Evolutionary conservation across 2,797 vertebrate species (phyloP), one percentile per base, ranked within the genome.

Genomic region (Rhadinocentrus ornatus): DNA sequence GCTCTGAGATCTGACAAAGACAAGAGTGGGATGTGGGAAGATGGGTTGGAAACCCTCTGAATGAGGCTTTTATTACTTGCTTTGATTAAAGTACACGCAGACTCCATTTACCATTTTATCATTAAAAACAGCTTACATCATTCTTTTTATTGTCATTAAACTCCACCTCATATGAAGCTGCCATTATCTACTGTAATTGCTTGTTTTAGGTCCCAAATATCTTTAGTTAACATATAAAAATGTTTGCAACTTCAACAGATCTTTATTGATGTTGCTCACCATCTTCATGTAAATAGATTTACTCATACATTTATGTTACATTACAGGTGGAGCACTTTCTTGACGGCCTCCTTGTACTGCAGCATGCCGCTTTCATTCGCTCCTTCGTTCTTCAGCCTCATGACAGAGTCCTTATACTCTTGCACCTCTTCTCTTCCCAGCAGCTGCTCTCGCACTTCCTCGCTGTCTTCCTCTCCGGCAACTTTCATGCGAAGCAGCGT

Each of bases 331-430:
- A 98, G 44, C 0, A 98, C 80, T 75, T 94, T 97, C 91, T 95
- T 96, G 56, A 99, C 97, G 0, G 96, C 95, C 67, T 99, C 94
- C 84, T 96, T 97, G 92, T 99, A 99, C 78, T 88, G 91, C 46
- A 84, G 86, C 75, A 98, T 39, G 69, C 34, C 80, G 65, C 73
- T 78, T 81, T 98, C 96, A 0, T 72, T 96, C 62, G 96, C 96
- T 0, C 95, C 96, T 65, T 96, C 91, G 0, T 97, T 99, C 91
- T 96, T 99, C 75, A 99, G 88, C 0, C 85, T 92, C 13, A 80
- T 83, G 44, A 98, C 84, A 0, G 94, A 94, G 32, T 93, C 93
- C 78, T 87, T 95, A 69, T 99, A 99, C 78, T 95, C 93, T 79
- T 95, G 92, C 39, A 98, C 93, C 41, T 93, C 94, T 0, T 80